phyloP scores from a whole-genome alignment of 2,113 vertebrate genomes.

The Tringa solitaria region DNA sequence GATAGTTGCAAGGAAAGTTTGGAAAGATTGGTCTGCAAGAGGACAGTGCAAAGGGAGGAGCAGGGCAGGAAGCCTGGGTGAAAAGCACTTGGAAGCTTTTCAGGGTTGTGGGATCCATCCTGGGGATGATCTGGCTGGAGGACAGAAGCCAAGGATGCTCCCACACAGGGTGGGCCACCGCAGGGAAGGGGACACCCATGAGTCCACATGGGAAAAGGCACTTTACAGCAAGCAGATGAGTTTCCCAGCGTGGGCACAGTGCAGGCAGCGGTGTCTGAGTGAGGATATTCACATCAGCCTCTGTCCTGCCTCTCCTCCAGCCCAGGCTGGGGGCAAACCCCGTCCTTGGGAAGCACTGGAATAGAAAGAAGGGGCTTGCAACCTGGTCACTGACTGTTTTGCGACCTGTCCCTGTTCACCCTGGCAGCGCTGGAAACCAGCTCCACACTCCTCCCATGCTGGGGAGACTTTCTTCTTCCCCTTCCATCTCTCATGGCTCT shows the following conservation, averaged over 20 bases:
- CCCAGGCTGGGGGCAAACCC: not conserved
- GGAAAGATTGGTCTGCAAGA: not conserved
- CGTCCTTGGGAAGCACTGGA: not conserved
- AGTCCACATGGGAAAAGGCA: not conserved
- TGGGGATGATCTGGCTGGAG: not conserved
- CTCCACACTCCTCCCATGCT: fast-evolving
- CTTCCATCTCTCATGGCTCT: not conserved
- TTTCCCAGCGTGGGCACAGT: not conserved
- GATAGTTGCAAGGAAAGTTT: not conserved
- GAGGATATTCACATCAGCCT: not conserved
- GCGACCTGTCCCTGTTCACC: not conserved
- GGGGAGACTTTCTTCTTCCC: not conserved
- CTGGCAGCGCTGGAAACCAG: not conserved
- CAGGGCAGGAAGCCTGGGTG: not conserved
- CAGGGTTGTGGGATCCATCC: not conserved
- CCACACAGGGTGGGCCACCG: no score
- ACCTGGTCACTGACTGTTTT: not conserved
- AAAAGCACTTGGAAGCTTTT: not conserved
- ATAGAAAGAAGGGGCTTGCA: not conserved
- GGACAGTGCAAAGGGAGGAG: not conserved
- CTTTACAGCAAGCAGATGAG: not conserved
- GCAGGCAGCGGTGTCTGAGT: not conserved
- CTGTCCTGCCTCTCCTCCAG: not conserved
- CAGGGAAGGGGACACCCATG: not conserved
- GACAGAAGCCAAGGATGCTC: not conserved